phyloP scores from a whole-genome alignment of 1,140 invertebrate genomes.

The Probaryconus sp. region DNA sequence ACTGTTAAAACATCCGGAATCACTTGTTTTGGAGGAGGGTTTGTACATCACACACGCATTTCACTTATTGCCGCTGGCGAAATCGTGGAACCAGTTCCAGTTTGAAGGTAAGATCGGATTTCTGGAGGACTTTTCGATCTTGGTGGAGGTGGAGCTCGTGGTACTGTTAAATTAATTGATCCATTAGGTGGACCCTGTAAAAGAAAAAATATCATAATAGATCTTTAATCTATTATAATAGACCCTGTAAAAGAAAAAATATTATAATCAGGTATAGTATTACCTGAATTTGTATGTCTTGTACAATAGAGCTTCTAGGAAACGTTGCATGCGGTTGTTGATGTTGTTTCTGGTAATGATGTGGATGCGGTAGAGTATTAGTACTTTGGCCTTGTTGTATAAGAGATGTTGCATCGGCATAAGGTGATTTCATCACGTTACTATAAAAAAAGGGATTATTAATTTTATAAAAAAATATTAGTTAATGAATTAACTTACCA shows the following conservation, averaged over 20 bases:
- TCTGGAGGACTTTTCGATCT: conserved; percentile 80
- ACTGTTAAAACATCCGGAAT: conserved; percentile 75
- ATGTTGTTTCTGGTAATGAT: conserved; percentile 79
- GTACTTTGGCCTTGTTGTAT: conserved; percentile 77
- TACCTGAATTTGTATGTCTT: conserved; percentile 71
- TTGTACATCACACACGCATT: conserved; percentile 89
- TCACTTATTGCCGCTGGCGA: conserved; percentile 88
- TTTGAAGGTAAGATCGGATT: conserved; percentile 79
- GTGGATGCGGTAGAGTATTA: conserved; percentile 78
- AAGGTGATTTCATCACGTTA: conserved; percentile 79
- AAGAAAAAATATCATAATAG: no score
- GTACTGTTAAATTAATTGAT: conserved; percentile 79
- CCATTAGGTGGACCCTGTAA: conserved; percentile 80
- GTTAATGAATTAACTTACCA: conserved; percentile 67
- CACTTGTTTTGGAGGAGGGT: conserved; percentile 75
- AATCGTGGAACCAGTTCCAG: conserved; percentile 68
- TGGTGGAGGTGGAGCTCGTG: conserved; percentile 80
- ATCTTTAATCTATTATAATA: no score
- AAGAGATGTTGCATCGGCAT: conserved; percentile 80
- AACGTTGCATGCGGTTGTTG: conserved; percentile 76
- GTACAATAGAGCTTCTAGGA: conserved; percentile 72
- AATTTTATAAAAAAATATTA: not conserved
- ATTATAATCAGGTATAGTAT: no score
- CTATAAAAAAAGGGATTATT: conserved; percentile 50
- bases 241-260: no score